These are phyloP conservation scores for Caerostris darwini DNA, from an alignment of 1,140 invertebrate species.

Conservation along the genomic window DNA sequence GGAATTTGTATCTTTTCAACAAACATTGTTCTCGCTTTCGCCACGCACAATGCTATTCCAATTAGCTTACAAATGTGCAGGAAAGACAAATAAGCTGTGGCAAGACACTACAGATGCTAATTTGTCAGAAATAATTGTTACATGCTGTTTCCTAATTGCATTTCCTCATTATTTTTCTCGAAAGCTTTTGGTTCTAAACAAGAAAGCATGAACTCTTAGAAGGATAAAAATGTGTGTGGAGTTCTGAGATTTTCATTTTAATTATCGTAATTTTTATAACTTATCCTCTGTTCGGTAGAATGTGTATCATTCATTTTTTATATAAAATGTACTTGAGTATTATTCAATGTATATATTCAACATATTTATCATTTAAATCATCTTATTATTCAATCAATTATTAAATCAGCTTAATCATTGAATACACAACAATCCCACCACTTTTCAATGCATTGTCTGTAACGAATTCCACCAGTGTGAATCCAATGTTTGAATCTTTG, in stretches of 20 bases:
- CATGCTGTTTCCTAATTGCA: neutral
- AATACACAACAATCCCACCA: too few species aligned
- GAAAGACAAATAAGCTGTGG: neutral
- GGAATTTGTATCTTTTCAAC: conserved; percentile 2
- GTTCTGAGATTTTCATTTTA: neutral
- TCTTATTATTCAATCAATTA: too few species aligned
- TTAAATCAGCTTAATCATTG: too few species aligned
- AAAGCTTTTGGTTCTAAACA: neutral
- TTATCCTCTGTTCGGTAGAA: too few species aligned
- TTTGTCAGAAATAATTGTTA: neutral
- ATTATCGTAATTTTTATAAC: too few species aligned
- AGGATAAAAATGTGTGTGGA: neutral
- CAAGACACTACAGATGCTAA: neutral
- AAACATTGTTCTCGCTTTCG: neutral
- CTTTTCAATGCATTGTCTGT: too few species aligned
- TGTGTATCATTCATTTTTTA: too few species aligned
- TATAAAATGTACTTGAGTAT: too few species aligned
- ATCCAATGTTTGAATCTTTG: too few species aligned
- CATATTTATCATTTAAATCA: too few species aligned
- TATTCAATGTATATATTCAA: too few species aligned
- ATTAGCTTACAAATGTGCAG: neutral
- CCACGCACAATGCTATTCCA: neutral
- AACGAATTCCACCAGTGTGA: too few species aligned
- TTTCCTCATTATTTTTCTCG: neutral
- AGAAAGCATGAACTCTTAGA: neutral